Conservation (phyloP, 2,113 vertebrate species). For the Puffinus mauretanicus region DNA sequence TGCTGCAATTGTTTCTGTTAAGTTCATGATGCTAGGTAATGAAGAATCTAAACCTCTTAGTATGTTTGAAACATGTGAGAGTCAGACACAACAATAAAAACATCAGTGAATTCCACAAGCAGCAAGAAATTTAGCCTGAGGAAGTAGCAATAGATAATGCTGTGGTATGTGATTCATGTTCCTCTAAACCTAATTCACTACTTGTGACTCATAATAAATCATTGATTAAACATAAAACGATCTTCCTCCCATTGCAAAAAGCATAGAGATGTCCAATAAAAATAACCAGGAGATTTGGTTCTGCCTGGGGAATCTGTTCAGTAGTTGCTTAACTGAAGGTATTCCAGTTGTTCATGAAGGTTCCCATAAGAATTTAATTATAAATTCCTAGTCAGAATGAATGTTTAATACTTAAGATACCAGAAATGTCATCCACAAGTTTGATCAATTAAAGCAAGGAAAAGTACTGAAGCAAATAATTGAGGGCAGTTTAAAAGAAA, state of each 20-base stretch:
- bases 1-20: background rate
- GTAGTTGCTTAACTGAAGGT: background rate
- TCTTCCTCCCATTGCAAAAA: background rate
- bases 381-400: background rate
- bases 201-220: background rate
- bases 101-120: background rate
- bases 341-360: background rate
- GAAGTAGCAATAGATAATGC: background rate
- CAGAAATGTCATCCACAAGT: background rate
- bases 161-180: background rate
- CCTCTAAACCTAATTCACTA: background rate
- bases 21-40: background rate
- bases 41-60: background rate
- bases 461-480: background rate
- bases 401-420: background rate
- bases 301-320: background rate
- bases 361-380: background rate
- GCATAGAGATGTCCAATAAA: background rate
- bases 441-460: background rate
- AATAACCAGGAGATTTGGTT: background rate
- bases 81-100: background rate
- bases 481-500: background rate
- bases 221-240: background rate
- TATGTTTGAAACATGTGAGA: background rate
- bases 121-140: background rate